A percentile compares a stretch with the other conserved stretches of the same genome.
phyloP scores from a whole-genome alignment of 2,888 invertebrate species.

The Asteroscopus sphinx region DNA sequence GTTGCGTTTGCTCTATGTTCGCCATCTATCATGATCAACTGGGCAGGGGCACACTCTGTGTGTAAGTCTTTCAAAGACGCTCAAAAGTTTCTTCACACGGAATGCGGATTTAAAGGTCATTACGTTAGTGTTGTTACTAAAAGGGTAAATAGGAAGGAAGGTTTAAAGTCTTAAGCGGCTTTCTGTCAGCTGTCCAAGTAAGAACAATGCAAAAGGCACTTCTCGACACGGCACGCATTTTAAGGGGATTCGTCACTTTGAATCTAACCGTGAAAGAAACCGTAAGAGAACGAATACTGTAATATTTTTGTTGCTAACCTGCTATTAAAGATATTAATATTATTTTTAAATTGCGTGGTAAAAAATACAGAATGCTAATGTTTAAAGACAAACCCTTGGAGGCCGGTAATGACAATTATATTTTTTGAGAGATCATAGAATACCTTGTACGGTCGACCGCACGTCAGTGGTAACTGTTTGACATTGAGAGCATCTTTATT shows the following conservation, averaged over 20 bases:
- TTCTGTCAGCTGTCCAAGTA: constrained; percentile 11
- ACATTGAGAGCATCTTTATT: too few species aligned
- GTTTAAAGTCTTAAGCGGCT: constrained; percentile 25
- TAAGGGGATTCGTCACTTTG: constrained; percentile 18
- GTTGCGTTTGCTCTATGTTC: constrained; percentile 11
- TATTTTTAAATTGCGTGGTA: not conserved
- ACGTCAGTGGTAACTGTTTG: too few species aligned
- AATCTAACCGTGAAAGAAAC: constrained; percentile 21
- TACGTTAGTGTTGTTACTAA: constrained; percentile 39
- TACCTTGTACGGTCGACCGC: too few species aligned
- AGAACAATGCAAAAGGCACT: constrained; percentile 3
- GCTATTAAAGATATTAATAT: constrained; percentile 3
- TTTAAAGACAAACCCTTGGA: too few species aligned
- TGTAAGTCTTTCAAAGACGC: constrained; percentile 24
- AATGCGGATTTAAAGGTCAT: constrained; percentile 50
- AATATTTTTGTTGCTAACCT: constrained; percentile 8
- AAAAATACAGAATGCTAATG: not conserved
- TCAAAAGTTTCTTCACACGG: constrained; percentile 25
- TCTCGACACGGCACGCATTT: constrained; percentile 14
- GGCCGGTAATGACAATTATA: too few species aligned
- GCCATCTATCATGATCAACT: not conserved
- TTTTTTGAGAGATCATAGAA: too few species aligned
- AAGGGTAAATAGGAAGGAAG: constrained; percentile 36
- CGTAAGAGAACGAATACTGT: constrained; percentile 8
- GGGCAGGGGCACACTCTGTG: constrained; percentile 6